Percentiles rank a stretch among this genome's conserved stretches.
Conservation (phyloP, 2,113 vertebrate genomes). For the Megaceryle maxima region DNA sequence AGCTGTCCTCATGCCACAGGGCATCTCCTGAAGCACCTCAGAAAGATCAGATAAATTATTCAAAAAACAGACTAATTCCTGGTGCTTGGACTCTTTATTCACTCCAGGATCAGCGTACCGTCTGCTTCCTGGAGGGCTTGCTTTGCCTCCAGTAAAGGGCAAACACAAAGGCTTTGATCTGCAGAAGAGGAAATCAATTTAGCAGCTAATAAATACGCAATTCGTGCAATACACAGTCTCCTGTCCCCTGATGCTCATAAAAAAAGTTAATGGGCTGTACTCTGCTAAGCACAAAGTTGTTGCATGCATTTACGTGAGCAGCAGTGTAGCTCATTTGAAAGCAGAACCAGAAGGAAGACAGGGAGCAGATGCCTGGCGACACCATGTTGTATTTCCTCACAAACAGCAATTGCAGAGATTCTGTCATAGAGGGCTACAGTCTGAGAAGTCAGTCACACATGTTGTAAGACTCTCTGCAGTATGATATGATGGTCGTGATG, state of each 20-base stretch:
- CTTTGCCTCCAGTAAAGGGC: conserved; percentile 9
- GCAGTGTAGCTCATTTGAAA: not conserved
- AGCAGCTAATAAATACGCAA: conserved; percentile 51
- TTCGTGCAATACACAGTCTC: not conserved
- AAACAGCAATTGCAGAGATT: not conserved
- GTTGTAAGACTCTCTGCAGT: conserved; percentile 17
- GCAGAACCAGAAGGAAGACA: not conserved
- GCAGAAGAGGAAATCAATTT: conserved; percentile 36
- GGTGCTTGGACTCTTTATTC: not conserved
- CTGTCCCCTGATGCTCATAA: not conserved
- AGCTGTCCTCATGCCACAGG: not conserved
- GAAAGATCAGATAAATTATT: conserved; percentile 45
- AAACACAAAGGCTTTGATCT: conserved; percentile 15
- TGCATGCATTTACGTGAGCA: accelerated
- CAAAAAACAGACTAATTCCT: conserved; percentile 3
- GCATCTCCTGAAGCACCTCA: conserved; percentile 12
- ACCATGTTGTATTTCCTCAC: not conserved
- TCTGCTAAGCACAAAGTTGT: not conserved
- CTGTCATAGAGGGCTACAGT: not conserved
- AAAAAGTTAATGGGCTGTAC: not conserved
- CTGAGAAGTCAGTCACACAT: not conserved
- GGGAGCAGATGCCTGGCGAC: accelerated
- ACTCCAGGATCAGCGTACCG: not conserved
- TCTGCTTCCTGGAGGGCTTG: not conserved
- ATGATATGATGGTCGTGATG: not conserved